These are phyloP conservation scores for Panagrolaimus sp. DNA, from an alignment of 1,140 invertebrate species.

Conservation along the genomic window DNA sequence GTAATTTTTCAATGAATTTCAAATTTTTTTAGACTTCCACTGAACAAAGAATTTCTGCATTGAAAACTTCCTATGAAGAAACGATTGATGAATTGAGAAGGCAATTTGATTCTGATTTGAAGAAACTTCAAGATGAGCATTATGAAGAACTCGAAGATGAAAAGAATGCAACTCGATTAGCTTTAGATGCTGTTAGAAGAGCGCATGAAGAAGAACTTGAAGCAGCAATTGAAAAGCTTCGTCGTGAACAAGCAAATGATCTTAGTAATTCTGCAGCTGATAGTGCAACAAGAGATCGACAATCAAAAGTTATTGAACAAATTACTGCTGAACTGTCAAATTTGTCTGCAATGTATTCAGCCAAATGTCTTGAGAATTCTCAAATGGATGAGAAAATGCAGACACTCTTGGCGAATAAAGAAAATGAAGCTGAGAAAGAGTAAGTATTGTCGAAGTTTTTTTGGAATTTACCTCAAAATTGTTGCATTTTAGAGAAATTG, in stretches of 20 bases:
- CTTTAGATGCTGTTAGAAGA: conserved; percentile 83
- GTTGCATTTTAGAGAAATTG: conserved; percentile 33
- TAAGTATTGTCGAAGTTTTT: neutral
- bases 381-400: conserved; percentile 76
- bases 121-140: conserved; percentile 45
- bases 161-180: conserved; percentile 61
- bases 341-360: conserved; percentile 80
- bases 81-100: conserved; percentile 36
- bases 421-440: conserved; percentile 26
- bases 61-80: conserved; percentile 44
- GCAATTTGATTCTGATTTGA: conserved; percentile 43
- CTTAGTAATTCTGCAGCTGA: conserved; percentile 8
- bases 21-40: conserved; percentile 20
- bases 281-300: conserved; percentile 27
- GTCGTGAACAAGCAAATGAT: conserved; percentile 9
- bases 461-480: neutral
- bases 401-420: conserved; percentile 63
- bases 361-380: conserved; percentile 82
- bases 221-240: conserved; percentile 3
- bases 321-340: conserved; percentile 78
- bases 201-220: conserved; percentile 80
- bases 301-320: conserved; percentile 68
- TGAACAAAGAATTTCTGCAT: conserved; percentile 34
- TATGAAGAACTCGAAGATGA: conserved; percentile 53
- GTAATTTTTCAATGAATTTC: neutral